Evolutionary conservation across 1,140 invertebrate genomes (phyloP).

Genomic region (Yoshiicerus persimilis): DNA sequence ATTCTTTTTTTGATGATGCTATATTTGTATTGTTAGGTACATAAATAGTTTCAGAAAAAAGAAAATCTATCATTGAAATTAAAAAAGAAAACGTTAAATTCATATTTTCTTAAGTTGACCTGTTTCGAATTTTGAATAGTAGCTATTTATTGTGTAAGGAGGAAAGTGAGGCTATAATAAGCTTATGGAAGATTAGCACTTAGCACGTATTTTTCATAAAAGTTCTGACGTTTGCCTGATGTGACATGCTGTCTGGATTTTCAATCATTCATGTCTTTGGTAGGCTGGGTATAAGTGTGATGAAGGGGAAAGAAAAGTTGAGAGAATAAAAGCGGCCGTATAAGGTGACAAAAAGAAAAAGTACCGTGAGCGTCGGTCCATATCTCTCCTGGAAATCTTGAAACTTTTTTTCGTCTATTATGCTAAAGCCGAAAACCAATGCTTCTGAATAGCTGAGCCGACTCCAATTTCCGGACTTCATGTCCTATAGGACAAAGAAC

Average conservation of each 20-base stretch:
- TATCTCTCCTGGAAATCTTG: constrained; percentile 45
- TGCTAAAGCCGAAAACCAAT: constrained; percentile 48
- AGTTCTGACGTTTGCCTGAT: not conserved
- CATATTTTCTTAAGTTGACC: no score
- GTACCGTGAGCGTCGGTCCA: constrained; percentile 17
- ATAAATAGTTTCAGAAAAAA: no score
- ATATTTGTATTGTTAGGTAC: no score
- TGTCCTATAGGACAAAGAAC: constrained; percentile 39
- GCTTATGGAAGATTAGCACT: not conserved
- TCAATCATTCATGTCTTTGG: not conserved
- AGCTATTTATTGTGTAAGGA: no score
- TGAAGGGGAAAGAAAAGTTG: not conserved
- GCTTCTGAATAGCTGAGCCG: constrained; percentile 48
- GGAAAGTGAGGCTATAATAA: no score
- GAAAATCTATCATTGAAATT: no score
- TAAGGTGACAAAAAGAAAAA: constrained; percentile 17
- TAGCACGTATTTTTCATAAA: not conserved
- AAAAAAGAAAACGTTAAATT: no score
- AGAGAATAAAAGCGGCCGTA: not conserved
- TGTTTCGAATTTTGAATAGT: no score
- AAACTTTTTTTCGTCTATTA: constrained; percentile 45
- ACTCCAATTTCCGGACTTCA: constrained; percentile 48
- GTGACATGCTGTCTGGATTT: not conserved
- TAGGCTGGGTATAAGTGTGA: not conserved
- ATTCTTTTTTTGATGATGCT: no score